Evolutionary conservation across 2,797 vertebrate genomes (phyloP).

Genomic region (Eremophila alpestris): DNA sequence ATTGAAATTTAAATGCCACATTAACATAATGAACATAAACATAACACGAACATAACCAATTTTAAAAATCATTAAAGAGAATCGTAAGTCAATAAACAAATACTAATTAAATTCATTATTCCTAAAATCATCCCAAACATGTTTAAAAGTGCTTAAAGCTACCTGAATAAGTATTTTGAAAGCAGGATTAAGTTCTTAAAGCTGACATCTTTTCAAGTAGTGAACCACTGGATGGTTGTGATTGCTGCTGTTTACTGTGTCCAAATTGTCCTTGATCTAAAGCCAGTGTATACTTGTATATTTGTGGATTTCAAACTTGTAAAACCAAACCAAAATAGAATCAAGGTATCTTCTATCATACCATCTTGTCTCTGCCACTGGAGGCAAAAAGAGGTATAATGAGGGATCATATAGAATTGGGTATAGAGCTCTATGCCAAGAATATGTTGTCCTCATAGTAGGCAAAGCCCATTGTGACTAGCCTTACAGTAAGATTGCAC

Average conservation of each 20-base stretch:
- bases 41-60: neutral
- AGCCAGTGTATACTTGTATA: neutral
- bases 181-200: neutral
- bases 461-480: neutral
- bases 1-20: neutral
- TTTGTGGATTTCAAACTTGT: neutral
- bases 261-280: neutral
- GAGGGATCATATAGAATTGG: neutral
- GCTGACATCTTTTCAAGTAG: neutral
- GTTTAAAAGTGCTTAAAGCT: neutral
- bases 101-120: neutral
- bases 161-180: neutral
- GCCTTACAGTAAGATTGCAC: neutral
- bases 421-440: neutral
- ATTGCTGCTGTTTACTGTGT: neutral
- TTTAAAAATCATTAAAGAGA: neutral
- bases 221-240: neutral
- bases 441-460: neutral
- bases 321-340: neutral
- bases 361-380: neutral
- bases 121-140: neutral
- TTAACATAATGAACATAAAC: neutral
- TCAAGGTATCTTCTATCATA: neutral
- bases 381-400: neutral
- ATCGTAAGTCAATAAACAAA: neutral